Evolutionary conservation across 1,140 invertebrate genomes (phyloP).

Genomic region (Thaumatotibia leucotreta): DNA sequence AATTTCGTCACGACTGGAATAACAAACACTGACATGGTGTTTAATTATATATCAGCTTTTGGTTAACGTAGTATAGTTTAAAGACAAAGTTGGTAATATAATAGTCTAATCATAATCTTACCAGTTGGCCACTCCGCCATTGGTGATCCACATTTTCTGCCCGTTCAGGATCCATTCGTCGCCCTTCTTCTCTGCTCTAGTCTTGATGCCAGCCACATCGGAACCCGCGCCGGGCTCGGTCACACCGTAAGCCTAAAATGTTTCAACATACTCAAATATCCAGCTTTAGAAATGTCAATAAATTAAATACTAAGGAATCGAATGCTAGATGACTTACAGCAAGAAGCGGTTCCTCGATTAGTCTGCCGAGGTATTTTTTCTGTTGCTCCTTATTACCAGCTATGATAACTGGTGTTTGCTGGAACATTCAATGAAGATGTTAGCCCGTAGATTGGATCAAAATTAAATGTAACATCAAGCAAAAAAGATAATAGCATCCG

Average conservation of each 20-base stretch:
- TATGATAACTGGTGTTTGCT: slow-evolving; percentile 93
- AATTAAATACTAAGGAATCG: no score
- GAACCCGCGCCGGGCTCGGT: slow-evolving; percentile 96
- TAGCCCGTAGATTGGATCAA: background rate
- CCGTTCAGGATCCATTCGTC: slow-evolving; percentile 97
- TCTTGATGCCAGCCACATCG: slow-evolving; percentile 94
- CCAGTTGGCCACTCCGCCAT: slow-evolving; percentile 97
- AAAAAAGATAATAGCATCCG: background rate
- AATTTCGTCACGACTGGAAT: no score
- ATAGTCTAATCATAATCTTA: no score
- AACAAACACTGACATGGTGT: no score
- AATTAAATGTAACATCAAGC: background rate
- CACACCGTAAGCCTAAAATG: slow-evolving; percentile 90
- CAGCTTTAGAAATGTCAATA: no score
- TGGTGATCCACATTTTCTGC: slow-evolving; percentile 99
- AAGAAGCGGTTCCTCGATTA: slow-evolving; percentile 91
- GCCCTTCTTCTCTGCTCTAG: slow-evolving; percentile 95
- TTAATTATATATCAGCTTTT: background rate
- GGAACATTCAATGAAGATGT: slow-evolving; percentile 46
- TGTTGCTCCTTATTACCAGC: slow-evolving; percentile 92
- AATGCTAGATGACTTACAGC: no score
- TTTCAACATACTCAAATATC: no score
- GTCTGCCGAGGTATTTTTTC: slow-evolving; percentile 93
- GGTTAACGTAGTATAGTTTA: no score
- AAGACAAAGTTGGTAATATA: slow-evolving; percentile 2